Conservation (phyloP, 2,113 vertebrate species). For the Tragelaphus imberbis region DNA sequence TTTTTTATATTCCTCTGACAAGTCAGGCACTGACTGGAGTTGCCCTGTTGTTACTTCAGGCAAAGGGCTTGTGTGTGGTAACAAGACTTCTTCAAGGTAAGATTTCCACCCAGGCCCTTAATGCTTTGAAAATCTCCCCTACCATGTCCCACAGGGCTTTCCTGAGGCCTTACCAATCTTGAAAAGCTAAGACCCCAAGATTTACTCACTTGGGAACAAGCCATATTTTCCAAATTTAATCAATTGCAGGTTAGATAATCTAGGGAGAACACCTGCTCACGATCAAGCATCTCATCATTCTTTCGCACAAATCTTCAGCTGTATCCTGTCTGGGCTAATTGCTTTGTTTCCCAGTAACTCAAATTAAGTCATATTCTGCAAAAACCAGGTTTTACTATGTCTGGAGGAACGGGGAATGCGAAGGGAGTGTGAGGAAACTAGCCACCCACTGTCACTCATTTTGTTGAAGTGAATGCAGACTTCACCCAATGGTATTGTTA, state of each 20-base stretch:
- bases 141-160: background rate
- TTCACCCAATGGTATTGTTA: background rate
- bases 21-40: accelerated
- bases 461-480: background rate
- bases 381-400: background rate
- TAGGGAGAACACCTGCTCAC: conserved; percentile 5
- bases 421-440: background rate
- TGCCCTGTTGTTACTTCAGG: accelerated
- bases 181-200: background rate
- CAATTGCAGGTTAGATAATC: background rate
- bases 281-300: background rate
- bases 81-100: background rate
- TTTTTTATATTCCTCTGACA: accelerated
- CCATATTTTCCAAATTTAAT: background rate
- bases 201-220: background rate
- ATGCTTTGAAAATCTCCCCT: background rate
- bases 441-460: no score
- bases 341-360: background rate
- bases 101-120: background rate
- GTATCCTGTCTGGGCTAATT: background rate
- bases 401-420: background rate
- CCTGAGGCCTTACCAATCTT: background rate
- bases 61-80: background rate
- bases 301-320: background rate
- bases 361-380: background rate